Evolutionary conservation across 2,797 vertebrate species (phyloP), one percentile per base, ranked within the genome.

Genomic region (Myiothlypis coronata): DNA sequence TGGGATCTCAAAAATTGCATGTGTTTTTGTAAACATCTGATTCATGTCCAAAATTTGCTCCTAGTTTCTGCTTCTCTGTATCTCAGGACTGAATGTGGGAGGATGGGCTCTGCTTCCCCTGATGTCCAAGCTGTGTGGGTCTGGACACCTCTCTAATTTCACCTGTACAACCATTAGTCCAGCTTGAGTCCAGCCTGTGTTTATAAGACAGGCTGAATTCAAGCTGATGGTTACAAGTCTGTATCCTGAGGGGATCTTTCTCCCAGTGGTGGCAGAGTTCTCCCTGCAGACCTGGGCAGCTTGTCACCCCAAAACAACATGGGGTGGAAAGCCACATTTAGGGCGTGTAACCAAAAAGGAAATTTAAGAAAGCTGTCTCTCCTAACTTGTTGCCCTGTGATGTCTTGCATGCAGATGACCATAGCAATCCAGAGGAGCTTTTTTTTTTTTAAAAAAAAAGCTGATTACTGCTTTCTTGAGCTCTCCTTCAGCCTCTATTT

Each of bases 251-350:
- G 78, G 9, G 32, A 64, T 28, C 32, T 68, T 83, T 63, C 41
- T 78, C 30, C 41, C 50, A 53, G 14, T 0, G 2, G 83, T 17
- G 44, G 22, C 74, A 63, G 74, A 52, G 55, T 68, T 13, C 23
- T 75, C 28, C 53, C 53, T 65, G 39, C 56, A 72, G 57, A 60
- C 19, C n/a, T 19, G 47, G 59, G 43, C 39, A 63, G 64, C 64
- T 65, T 13, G 3, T 75, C 6, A 21, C 34, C 11, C 6, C 7
- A 12, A 35, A 57, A 69, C 24, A 56, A 19, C 1, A 0, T n/a
- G 34, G 32, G 6, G 27, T n/a, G 16, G 18, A 70, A 74, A 65
- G 47, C 50, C 20, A 37, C 15, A 21, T 60, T 41, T 74, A n/a
- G 32, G 18, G 9, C 20, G 18, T 55, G 22, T 1, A 4, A 49